These are phyloP conservation scores for Trinorchestia longiramus DNA, from an alignment of 1,140 invertebrate species.

Conservation along the genomic window DNA sequence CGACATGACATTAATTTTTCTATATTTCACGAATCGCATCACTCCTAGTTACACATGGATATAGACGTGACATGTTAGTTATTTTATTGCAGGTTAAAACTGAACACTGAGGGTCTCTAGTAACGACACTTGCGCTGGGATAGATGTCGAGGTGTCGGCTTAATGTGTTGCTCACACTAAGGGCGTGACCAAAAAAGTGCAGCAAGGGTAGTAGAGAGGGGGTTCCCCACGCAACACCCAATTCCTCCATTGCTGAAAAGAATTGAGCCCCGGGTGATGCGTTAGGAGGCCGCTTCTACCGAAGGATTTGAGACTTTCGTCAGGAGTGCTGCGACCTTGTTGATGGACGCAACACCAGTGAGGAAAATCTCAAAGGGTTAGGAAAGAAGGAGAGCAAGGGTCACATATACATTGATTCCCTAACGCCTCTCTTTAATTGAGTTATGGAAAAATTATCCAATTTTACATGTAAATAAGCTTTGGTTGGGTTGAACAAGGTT, in stretches of 20 bases:
- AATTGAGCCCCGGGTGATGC: slow-evolving; percentile 54
- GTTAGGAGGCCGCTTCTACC: slow-evolving; percentile 41
- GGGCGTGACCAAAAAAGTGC: slow-evolving; percentile 39
- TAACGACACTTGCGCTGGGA: slow-evolving; percentile 47
- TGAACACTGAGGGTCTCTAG: slow-evolving; percentile 52
- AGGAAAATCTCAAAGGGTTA: slow-evolving; percentile 3
- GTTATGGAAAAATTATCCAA: background rate
- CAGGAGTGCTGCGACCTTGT: background rate
- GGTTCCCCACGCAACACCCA: slow-evolving; percentile 48
- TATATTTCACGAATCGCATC: slow-evolving; percentile 54
- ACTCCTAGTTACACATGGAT: slow-evolving; percentile 55
- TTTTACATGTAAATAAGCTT: background rate
- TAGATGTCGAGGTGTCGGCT: slow-evolving; percentile 36
- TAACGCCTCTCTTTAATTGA: background rate
- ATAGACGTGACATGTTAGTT: slow-evolving; percentile 52
- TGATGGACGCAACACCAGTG: background rate
- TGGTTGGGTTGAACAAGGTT: background rate
- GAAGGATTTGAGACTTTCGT: slow-evolving; percentile 29
- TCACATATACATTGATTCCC: slow-evolving; percentile 31
- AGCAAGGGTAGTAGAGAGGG: slow-evolving; percentile 27
- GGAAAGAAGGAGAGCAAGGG: slow-evolving; percentile 23
- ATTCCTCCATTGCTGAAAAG: slow-evolving; percentile 36
- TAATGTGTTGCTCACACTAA: slow-evolving; percentile 35
- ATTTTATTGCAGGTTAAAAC: slow-evolving; percentile 55
- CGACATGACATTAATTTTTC: slow-evolving; percentile 47